phyloP scores from a whole-genome alignment of 2,113 vertebrate genomes.

The Cathartes aura region DNA sequence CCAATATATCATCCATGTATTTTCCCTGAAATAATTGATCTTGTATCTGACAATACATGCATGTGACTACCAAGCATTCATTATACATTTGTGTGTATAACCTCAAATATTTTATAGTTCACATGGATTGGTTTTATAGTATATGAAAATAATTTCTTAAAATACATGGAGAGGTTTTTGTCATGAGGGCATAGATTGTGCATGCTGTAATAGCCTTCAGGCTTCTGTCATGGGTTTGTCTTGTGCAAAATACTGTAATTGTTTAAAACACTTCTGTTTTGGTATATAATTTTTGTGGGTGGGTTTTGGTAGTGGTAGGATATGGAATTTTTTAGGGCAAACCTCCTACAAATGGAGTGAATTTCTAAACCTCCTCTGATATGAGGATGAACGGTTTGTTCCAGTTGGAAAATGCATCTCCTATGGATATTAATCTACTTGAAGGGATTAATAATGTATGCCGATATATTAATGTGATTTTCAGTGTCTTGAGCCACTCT shows the following conservation, averaged over 20 bases:
- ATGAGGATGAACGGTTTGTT: neutral
- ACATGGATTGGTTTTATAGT: neutral
- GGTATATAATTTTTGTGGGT: neutral
- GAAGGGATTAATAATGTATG: neutral
- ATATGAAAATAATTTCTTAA: neutral
- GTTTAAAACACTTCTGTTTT: neutral
- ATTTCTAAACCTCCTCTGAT: neutral
- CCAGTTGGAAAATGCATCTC: neutral
- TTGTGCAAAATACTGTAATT: neutral
- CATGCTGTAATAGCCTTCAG: neutral
- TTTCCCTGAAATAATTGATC: neutral
- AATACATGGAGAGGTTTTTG: neutral
- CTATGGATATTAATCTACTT: neutral
- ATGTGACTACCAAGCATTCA: neutral
- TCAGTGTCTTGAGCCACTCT: neutral
- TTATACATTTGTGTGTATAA: neutral
- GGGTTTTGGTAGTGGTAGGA: neutral
- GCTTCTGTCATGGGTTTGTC: neutral
- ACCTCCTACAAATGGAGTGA: neutral
- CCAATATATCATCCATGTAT: neutral
- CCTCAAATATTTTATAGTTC: neutral
- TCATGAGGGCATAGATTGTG: neutral
- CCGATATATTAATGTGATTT: neutral
- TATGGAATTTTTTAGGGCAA: neutral
- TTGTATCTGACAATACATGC: neutral